Percentiles rank a stretch among this genome's conserved stretches.
phyloP scores from a whole-genome alignment of 2,113 vertebrate species.

The Corvus hawaiiensis region DNA sequence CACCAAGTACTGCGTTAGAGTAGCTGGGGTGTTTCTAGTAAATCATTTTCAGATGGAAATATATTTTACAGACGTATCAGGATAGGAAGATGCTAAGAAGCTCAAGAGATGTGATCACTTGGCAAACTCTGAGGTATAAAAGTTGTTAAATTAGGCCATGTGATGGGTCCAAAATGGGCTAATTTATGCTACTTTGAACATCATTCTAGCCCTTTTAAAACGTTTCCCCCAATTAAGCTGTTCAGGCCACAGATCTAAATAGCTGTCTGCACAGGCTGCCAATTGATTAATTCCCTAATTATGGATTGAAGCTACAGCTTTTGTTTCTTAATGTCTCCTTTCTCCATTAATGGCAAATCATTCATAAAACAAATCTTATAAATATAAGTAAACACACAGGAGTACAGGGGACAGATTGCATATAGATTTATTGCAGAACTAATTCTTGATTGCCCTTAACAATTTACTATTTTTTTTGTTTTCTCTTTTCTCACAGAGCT shows the following conservation, averaged over 20 bases:
- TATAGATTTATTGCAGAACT: constrained; percentile 46
- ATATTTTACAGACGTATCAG: constrained; percentile 5
- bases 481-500: constrained; percentile 5
- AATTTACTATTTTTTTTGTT: constrained; percentile 28
- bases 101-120: constrained; percentile 62
- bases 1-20: no score
- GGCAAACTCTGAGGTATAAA: constrained; percentile 68
- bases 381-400: constrained; percentile 53
- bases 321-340: constrained; percentile 77
- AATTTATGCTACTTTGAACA: constrained; percentile 76
- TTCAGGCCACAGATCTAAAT: constrained; percentile 76
- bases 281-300: constrained; percentile 82
- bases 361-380: constrained; percentile 60
- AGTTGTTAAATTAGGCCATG: constrained; percentile 72
- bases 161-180: constrained; percentile 70
- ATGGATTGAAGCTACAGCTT: constrained; percentile 78
- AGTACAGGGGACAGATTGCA: constrained; percentile 15
- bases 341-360: constrained; percentile 69
- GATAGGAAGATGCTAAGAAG: constrained; percentile 41
- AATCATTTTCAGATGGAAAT: constrained; percentile 56
- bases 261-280: constrained; percentile 74
- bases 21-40: neutral
- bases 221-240: constrained; percentile 75
- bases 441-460: constrained; percentile 42
- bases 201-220: constrained; percentile 71